Evolutionary conservation across 2,113 vertebrate genomes (phyloP), one percentile per base, ranked within the genome.

Genomic region (Dromaius novaehollandiae): DNA sequence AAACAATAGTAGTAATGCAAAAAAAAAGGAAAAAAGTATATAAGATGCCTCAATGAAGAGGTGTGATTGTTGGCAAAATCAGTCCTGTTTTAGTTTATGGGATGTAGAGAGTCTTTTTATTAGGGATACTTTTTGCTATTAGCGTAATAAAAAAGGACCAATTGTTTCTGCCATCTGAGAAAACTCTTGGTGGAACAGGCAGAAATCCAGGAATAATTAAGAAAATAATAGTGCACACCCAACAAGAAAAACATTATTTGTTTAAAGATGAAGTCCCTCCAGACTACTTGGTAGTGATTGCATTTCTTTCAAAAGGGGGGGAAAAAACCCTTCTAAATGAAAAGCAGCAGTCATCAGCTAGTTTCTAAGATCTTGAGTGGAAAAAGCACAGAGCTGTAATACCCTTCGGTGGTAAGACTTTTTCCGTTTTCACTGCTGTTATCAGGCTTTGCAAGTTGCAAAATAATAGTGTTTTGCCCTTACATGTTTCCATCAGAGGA

Each of bases 191-290:
- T 97, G 96, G 93, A 97, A 91, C 91, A 95, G 97, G 96, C 96
- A 96, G 85, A 96, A 97, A 96, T 95, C 95, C 98, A 98, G 95
- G 90, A 97, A 96, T 97, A 97, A 97, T 98, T 97, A 97, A 97
- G 97, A 96, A 96, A 97, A 96, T 97, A 97, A 97, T 82, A 97
- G 93, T 68, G 94, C 86, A 96, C 96, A 96, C 95, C 94, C 95
- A 97, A 93, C 51, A 97, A 97, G 93, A 90, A 97, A 97, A 97
- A 97, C 96, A 97, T 56, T 77, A 87, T 50, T 69, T 96, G 89
- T 97, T 97, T 96, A 96, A 96, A 97, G 94, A 97, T 75, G 76
- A 97, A 97, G 96, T 97, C 96, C 73, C 89, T 95, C 82, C 80
- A 97, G 95, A 95, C 93, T 30, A 95, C 84, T 96, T 82, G 88